Evolutionary conservation across 1,140 invertebrate species (phyloP), one percentile per base, ranked within the genome.

Genomic region (Ectropis grisescens): DNA sequence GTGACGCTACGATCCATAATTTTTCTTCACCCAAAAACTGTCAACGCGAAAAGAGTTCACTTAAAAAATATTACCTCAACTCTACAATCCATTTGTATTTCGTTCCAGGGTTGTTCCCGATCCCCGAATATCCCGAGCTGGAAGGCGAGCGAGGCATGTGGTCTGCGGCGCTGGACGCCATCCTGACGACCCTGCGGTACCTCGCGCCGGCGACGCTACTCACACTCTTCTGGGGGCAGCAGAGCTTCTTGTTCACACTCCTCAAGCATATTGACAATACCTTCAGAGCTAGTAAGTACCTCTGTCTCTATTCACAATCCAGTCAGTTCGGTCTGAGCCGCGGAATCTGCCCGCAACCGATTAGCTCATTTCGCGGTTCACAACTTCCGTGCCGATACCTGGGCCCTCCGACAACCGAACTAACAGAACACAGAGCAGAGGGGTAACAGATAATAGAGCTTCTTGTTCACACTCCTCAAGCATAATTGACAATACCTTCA

Each of bases 201-300:
- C 60, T 84, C 23, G 75, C 80, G 14, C 82, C 82, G 16, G 75
- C 78, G 1, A 75, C 79, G 0, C 41, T 84, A 0, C 64, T 82
- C 14, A 69, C 80, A 0, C 42, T 82, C 6, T 69, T 84, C 46
- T 82, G 74, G 65, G 71, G 78, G 2, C 69, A 82, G 15, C 70
- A 81, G 36, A 75, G 71, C 33, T 74, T 81, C 47, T 37, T 84
- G 30, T 79, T 76, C 47, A 76, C 59, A 31, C 39, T 82, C 10
- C 39, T 83, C 22, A 82, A 76, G 39, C 69, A 79, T 27, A 78
- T 82, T 31, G 75, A 83, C 47, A 70, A 58, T 11, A 68, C 78
- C 14, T 59, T 82, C n/a, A 69, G 69, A 68, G 60, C 68, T 39
- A 55, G 80, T 82, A 48, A 71, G 70, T 62, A 35, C 13, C 16